Percentiles rank a stretch among this genome's conserved stretches.
Conservation (phyloP, 1,140 invertebrate species). For the Heliconius congener region DNA sequence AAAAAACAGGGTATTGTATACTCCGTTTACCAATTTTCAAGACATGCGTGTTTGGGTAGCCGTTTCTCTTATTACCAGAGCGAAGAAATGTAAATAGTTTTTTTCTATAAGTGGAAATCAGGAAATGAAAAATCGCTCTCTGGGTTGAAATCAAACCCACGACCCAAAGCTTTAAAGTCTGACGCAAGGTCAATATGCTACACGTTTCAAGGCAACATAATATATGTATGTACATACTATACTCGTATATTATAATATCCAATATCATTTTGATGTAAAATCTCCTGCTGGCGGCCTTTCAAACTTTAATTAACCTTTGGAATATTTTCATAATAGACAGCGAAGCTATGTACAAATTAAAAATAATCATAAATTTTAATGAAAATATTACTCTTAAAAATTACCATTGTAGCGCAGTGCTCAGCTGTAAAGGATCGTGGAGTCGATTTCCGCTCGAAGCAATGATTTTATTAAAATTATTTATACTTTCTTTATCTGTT, state of each 20-base stretch:
- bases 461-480: background rate
- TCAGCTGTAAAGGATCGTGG: background rate
- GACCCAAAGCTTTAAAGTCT: too few species aligned
- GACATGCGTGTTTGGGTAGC: too few species aligned
- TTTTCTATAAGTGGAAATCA: too few species aligned
- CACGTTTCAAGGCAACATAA: background rate
- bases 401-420: background rate
- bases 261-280: constrained; percentile 7
- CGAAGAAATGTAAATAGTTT: too few species aligned
- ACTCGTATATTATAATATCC: background rate
- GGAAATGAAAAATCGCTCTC: too few species aligned
- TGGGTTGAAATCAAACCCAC: too few species aligned
- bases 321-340: constrained; percentile 8
- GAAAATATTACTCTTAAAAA: background rate
- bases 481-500: too few species aligned
- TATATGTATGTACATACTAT: background rate
- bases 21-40: too few species aligned
- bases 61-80: too few species aligned
- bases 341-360: background rate
- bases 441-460: background rate
- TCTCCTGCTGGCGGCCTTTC: constrained; percentile 1
- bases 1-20: too few species aligned
- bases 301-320: background rate
- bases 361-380: background rate
- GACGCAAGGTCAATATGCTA: too few species aligned